These are phyloP conservation scores for Microctonus aethiopoides DNA, from an alignment of 2,888 invertebrate species.

Conservation along the genomic window DNA sequence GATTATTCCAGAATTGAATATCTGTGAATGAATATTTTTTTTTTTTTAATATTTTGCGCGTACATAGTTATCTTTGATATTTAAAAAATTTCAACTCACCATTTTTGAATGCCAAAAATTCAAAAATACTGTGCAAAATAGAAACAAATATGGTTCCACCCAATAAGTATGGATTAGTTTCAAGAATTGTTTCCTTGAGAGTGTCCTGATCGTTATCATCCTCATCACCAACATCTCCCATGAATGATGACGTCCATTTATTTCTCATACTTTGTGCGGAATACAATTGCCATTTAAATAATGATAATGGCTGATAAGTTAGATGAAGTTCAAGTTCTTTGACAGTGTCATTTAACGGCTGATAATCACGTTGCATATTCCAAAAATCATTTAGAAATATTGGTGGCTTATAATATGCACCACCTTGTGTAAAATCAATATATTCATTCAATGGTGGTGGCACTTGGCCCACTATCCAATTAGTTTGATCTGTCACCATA, in stretches of 20 bases:
- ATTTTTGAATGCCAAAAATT: slow-evolving; percentile 98
- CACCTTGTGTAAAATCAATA: slow-evolving; percentile 88
- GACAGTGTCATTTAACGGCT: slow-evolving; percentile 88
- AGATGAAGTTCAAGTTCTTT: slow-evolving; percentile 77
- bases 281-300: slow-evolving; percentile 99
- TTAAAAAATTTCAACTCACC: slow-evolving; percentile 70
- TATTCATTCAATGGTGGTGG: slow-evolving; percentile 94
- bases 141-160: slow-evolving; percentile 92
- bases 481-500: slow-evolving; percentile 94
- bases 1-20: slow-evolving; percentile 99
- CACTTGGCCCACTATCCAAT: slow-evolving; percentile 91
- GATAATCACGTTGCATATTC: slow-evolving; percentile 97
- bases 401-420: slow-evolving; percentile 91
- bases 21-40: slow-evolving; percentile 69
- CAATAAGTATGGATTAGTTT: slow-evolving; percentile 95
- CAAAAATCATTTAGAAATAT: slow-evolving; percentile 97
- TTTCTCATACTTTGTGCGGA: slow-evolving; percentile 95
- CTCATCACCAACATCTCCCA: slow-evolving; percentile 76
- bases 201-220: slow-evolving; percentile 90
- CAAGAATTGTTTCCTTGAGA: slow-evolving; percentile 92
- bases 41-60: too few relatives aligned
- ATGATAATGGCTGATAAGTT: slow-evolving; percentile 88
- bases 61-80: too few relatives aligned
- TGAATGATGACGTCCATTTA: slow-evolving; percentile 74
- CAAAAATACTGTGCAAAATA: slow-evolving; percentile 96